Evolutionary conservation across 2,797 vertebrate genomes (phyloP).

Genomic region (Cottoperca gobio): DNA sequence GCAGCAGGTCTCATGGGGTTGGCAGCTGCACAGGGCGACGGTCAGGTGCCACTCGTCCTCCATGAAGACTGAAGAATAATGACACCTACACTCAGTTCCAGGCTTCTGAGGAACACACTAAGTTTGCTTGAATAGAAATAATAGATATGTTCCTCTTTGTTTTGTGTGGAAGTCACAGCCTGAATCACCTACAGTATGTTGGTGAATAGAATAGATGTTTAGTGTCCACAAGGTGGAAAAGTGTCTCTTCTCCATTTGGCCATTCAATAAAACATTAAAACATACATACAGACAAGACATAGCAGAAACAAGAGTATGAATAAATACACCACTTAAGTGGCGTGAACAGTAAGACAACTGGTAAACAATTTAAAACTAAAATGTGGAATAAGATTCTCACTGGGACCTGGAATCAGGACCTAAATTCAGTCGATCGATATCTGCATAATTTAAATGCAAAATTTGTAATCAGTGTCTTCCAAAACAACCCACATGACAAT

Average conservation of each 20-base stretch:
- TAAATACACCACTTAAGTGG: too few species aligned
- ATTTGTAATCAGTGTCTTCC: too few species aligned
- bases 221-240: background rate
- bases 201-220: background rate
- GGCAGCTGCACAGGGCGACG: conserved; percentile 15
- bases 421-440: too few species aligned
- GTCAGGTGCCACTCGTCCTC: conserved; percentile 27
- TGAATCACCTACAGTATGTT: too few species aligned
- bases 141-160: background rate
- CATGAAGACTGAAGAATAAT: background rate
- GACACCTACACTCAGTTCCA: background rate
- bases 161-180: background rate
- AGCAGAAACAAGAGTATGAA: too few species aligned
- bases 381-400: too few species aligned
- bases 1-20: background rate
- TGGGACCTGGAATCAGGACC: too few species aligned
- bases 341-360: too few species aligned
- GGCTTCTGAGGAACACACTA: background rate
- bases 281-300: background rate
- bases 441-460: too few species aligned
- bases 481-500: too few species aligned
- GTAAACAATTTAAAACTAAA: too few species aligned
- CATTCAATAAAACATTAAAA: background rate
- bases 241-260: background rate
- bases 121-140: background rate